Conservation (phyloP, 2,888 invertebrate species). For the Allophyes oxyacanthae region DNA sequence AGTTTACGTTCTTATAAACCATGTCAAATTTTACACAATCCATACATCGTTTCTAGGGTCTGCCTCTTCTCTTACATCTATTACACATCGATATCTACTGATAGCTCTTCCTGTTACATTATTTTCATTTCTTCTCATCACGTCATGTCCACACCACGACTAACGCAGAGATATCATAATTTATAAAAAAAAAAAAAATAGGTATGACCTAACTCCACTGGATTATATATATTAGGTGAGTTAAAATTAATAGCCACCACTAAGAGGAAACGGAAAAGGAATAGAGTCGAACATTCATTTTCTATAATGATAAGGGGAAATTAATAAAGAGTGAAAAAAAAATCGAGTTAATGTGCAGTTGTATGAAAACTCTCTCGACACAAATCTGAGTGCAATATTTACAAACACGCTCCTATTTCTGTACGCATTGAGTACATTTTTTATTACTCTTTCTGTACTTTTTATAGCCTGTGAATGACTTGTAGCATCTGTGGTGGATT, state of each 20-base stretch:
- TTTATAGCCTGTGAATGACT: conserved; percentile 85
- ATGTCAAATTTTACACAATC: too few relatives aligned
- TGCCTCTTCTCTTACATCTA: too few relatives aligned
- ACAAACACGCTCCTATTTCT: conserved; percentile 69
- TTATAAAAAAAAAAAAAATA: too few relatives aligned
- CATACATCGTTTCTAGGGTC: too few relatives aligned
- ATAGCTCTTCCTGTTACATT: too few relatives aligned
- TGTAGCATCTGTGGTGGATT: conserved; percentile 85
- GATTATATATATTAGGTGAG: too few relatives aligned
- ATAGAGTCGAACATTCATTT: conserved; percentile 21
- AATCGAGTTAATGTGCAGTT: conserved; percentile 20
- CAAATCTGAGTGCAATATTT: conserved; percentile 52
- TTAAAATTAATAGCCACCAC: conserved; percentile 20
- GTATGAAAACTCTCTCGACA: conserved; percentile 30
- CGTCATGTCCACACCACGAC: too few relatives aligned
- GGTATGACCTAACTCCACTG: too few relatives aligned
- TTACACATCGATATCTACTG: too few relatives aligned
- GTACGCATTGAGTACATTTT: conserved; percentile 68
- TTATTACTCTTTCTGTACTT: conserved; percentile 81
- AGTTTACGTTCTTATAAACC: too few relatives aligned
- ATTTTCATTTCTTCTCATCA: too few relatives aligned
- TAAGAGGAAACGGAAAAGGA: conserved; percentile 17
- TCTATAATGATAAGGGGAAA: conserved; percentile 22
- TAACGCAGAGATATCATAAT: too few relatives aligned
- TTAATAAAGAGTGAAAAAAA: conserved; percentile 22